Evolutionary conservation across 2,797 vertebrate species (phyloP).

Genomic region (Amazona finschi): DNA sequence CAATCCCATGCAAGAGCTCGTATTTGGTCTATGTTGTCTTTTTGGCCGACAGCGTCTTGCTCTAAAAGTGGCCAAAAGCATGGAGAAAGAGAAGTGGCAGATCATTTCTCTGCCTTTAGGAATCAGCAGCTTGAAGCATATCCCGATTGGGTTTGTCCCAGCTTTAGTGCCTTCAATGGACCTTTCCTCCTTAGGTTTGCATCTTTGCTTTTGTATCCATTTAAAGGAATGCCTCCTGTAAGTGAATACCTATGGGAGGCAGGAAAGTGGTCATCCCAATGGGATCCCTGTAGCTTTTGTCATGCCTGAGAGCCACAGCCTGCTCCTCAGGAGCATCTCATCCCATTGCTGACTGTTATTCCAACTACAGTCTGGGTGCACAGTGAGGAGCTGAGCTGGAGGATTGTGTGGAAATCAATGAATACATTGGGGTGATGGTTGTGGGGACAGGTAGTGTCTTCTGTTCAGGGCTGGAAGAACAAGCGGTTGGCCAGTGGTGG

Average conservation of each 20-base stretch:
- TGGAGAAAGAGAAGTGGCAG: background rate
- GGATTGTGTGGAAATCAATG: background rate
- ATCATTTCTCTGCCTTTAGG: background rate
- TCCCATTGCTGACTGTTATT: background rate
- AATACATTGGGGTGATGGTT: background rate
- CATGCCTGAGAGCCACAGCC: background rate
- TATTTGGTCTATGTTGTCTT: background rate
- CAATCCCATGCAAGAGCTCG: background rate
- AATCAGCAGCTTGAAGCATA: background rate
- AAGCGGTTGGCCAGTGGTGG: background rate
- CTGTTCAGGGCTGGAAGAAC: background rate
- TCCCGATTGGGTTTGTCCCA: background rate
- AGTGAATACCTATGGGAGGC: background rate
- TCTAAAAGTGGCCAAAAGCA: background rate
- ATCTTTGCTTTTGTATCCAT: background rate
- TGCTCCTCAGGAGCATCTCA: background rate
- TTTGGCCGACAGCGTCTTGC: background rate
- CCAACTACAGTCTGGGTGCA: rapidly evolving
- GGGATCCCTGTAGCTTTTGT: background rate
- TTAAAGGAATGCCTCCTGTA: background rate
- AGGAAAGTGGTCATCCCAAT: background rate
- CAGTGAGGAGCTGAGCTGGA: background rate
- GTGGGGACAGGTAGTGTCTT: background rate
- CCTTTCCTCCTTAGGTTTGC: background rate
- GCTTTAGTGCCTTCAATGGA: background rate